These are phyloP conservation scores for Allolobophora icterica DNA, from an alignment of 2,888 invertebrate species.

Conservation along the genomic window DNA sequence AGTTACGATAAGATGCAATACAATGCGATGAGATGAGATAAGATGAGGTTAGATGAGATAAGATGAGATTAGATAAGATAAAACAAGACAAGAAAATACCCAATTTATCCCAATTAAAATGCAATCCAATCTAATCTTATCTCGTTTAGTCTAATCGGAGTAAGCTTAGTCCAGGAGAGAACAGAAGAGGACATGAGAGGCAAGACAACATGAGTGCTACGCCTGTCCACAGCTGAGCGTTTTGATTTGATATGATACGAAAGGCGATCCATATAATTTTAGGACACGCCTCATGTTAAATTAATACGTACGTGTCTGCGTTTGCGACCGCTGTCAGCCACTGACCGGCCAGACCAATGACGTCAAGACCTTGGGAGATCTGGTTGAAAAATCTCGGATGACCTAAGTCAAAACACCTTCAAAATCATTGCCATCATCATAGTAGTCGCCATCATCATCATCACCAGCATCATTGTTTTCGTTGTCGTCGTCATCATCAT, in stretches of 20 bases:
- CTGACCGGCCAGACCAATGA: constrained; percentile 38
- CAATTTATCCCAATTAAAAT: neutral
- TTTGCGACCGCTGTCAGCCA: constrained; percentile 38
- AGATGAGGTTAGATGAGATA: neutral
- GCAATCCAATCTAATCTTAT: neutral
- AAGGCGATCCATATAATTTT: neutral
- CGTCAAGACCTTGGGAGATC: constrained; percentile 39
- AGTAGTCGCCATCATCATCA: neutral
- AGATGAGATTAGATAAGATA: neutral
- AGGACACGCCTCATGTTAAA: neutral
- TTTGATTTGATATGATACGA: neutral
- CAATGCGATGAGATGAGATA: neutral
- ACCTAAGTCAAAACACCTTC: constrained; percentile 13
- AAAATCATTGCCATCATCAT: neutral
- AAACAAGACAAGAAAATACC: no score
- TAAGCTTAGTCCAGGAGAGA: no score
- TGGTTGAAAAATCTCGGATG: constrained; percentile 42
- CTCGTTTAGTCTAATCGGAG: neutral
- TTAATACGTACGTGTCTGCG: constrained; percentile 31
- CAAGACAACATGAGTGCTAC: neutral
- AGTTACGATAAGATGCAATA: neutral
- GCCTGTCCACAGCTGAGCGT: neutral
- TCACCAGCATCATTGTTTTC: neutral
- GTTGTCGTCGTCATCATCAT: neutral
- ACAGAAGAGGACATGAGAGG: neutral